Percentiles rank a stretch among this genome's conserved stretches.
phyloP scores from a whole-genome alignment of 1,140 invertebrate genomes.

The Saccostrea cuccullata region DNA sequence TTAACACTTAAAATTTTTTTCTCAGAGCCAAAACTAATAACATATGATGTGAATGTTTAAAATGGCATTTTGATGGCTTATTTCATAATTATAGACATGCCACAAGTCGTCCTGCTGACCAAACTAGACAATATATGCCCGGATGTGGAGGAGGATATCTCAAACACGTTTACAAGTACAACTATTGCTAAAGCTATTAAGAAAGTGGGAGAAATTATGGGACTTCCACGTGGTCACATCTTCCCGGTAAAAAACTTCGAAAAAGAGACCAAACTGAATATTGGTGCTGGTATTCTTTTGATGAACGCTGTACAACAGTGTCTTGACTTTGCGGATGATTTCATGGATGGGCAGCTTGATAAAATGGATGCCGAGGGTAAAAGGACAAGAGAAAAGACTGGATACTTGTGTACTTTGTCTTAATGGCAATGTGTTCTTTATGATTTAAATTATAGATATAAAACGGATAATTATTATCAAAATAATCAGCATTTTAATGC shows the following conservation, averaged over 20 bases:
- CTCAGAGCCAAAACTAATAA: background rate
- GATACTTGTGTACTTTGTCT: too few species aligned
- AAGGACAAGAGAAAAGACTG: background rate
- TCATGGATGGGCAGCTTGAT: conserved; percentile 43
- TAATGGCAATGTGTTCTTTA: too few species aligned
- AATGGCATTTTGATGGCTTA: background rate
- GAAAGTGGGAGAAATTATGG: conserved; percentile 52
- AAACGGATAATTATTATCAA: too few species aligned
- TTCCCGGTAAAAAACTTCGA: conserved; percentile 58
- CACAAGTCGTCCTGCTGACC: conserved; percentile 49
- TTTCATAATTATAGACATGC: conserved; percentile 31
- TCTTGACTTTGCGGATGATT: conserved; percentile 56
- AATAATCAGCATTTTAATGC: too few species aligned
- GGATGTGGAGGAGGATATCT: conserved; percentile 43
- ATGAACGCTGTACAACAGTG: conserved; percentile 50
- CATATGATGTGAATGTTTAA: background rate
- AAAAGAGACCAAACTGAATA: conserved; percentile 53
- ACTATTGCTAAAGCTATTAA: conserved; percentile 38
- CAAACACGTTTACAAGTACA: conserved; percentile 46
- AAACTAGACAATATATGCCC: background rate
- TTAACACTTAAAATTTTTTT: background rate
- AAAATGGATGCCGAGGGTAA: background rate
- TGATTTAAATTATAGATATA: too few species aligned
- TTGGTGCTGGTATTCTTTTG: conserved; percentile 42
- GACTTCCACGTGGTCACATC: conserved; percentile 56